A percentile compares a stretch with the other conserved stretches of the same genome.
phyloP scores from a whole-genome alignment of 2,797 vertebrate genomes.

The Scarus forsteni region DNA sequence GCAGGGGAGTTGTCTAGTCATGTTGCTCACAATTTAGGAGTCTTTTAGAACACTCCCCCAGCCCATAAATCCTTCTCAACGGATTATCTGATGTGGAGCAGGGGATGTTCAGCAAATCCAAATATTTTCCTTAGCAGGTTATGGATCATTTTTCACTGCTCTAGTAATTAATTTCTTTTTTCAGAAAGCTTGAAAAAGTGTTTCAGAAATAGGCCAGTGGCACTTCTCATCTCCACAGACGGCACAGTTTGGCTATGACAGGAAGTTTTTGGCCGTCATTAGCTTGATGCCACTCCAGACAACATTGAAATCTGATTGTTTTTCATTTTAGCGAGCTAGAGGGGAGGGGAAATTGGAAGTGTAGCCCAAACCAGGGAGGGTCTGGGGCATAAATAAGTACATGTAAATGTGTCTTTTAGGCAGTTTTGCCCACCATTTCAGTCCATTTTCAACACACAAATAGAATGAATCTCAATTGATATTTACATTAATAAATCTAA shows the following conservation, averaged over 20 bases:
- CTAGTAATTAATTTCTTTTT: slow-evolving; percentile 72
- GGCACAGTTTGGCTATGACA: slow-evolving; percentile 58
- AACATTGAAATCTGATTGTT: slow-evolving; percentile 69
- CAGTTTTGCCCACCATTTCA: too few relatives aligned
- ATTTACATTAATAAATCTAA: too few relatives aligned
- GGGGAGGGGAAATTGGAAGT: too few relatives aligned
- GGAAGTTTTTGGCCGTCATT: slow-evolving; percentile 67
- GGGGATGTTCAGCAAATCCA: slow-evolving; percentile 83
- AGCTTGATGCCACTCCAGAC: slow-evolving; percentile 75
- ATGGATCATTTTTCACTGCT: slow-evolving; percentile 80
- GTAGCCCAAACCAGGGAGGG: too few relatives aligned
- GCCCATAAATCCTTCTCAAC: slow-evolving; percentile 83
- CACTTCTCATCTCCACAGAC: slow-evolving; percentile 67
- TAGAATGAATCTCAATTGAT: too few relatives aligned
- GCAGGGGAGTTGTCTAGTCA: slow-evolving; percentile 82
- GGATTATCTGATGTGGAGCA: slow-evolving; percentile 84
- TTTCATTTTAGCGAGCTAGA: slow-evolving; percentile 59
- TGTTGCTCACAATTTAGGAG: slow-evolving; percentile 84
- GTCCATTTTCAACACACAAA: too few relatives aligned
- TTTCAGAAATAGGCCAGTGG: slow-evolving; percentile 72
- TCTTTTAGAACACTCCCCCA: slow-evolving; percentile 81
- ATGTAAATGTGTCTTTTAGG: too few relatives aligned
- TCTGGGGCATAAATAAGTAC: too few relatives aligned
- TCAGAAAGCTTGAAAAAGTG: slow-evolving; percentile 72
- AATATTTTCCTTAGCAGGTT: slow-evolving; percentile 85